Evolutionary conservation across 1,140 invertebrate genomes (phyloP), one percentile per base, ranked within the genome.

Genomic region (Augochlora pura): DNA sequence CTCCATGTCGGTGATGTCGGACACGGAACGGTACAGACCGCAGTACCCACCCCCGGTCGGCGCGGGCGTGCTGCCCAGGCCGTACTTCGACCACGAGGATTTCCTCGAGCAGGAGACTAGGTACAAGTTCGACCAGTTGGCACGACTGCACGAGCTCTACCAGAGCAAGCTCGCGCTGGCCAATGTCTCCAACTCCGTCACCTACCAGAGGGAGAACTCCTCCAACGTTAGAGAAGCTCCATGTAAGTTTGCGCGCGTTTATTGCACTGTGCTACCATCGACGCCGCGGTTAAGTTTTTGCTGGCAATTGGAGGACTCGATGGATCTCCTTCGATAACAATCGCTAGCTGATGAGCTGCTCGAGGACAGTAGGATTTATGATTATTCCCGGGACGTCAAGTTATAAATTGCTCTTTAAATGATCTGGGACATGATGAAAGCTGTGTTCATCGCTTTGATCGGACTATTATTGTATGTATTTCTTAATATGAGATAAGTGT

Each of bases 1-100:
- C 94, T 97, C 95, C 18, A 95, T 96, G 94, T 97, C 96, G 7
- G 94, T 96, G 83, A 95, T 95, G 90, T 97, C 95, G 81, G 96
- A 96, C 92, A 94, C 96, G 60, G 96, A 96, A 83, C 93, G 95
- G 76, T 93, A 92, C 83, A 90, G 89, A 69, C 89, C 92, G 2
- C 92, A 93, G 39, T 92, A 92, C 80, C 90, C 90, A 38, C 88
- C 90, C 0, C 89, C 91, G 12, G 88, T 87, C 5, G 89, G 90
- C 14, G 87, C 86, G 66, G 91, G 91, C 65, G 89, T 93, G 32
- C 64, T 92, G n/a, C 91, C 91, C 4, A 90, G 91, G 76, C 91
- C 91, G 21, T 93, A 92, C 67, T 93, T 92, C 74, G 91, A 93
- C 83, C 90, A 93, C 87, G 91, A 93, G 54, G 91, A 93, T 72